A percentile compares a stretch with the other conserved stretches of the same genome.
Evolutionary conservation across 2,888 invertebrate genomes (phyloP).

Genomic region (Pachliopta kotzebuea): DNA sequence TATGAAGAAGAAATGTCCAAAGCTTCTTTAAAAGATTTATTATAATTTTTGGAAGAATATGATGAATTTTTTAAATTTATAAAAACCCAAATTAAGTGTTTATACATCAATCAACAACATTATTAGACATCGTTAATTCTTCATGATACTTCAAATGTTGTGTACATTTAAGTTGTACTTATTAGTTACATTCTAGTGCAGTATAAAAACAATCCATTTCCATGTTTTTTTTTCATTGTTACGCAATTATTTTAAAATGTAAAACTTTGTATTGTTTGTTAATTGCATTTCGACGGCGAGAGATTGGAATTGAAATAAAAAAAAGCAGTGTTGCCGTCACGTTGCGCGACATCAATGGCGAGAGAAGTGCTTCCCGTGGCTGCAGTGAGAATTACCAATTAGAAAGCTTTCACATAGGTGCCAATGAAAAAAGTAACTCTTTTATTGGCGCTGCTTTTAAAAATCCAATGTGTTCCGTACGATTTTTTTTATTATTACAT

Average conservation of each 20-base stretch:
- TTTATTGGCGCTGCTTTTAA: constrained; percentile 18
- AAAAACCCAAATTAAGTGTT: too few relatives aligned
- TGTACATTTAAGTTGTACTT: too few relatives aligned
- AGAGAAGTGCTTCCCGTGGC: constrained; percentile 32
- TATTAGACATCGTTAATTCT: too few relatives aligned
- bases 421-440: constrained; percentile 34
- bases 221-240: neutral
- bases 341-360: constrained; percentile 30
- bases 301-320: constrained; percentile 17
- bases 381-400: constrained; percentile 60
- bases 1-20: too few relatives aligned
- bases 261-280: constrained; percentile 15
- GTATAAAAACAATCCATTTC: neutral
- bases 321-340: constrained; percentile 26
- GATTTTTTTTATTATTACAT: neutral
- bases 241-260: neutral
- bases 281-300: constrained; percentile 9
- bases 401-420: constrained; percentile 50
- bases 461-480: constrained; percentile 38
- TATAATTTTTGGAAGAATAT: too few relatives aligned
- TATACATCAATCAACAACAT: too few relatives aligned
- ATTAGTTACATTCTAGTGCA: too few relatives aligned
- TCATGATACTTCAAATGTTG: too few relatives aligned
- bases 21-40: too few relatives aligned
- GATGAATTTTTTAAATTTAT: too few relatives aligned